Evolutionary conservation across 1,140 invertebrate genomes (phyloP).

Genomic region (Sycobia sp.): DNA sequence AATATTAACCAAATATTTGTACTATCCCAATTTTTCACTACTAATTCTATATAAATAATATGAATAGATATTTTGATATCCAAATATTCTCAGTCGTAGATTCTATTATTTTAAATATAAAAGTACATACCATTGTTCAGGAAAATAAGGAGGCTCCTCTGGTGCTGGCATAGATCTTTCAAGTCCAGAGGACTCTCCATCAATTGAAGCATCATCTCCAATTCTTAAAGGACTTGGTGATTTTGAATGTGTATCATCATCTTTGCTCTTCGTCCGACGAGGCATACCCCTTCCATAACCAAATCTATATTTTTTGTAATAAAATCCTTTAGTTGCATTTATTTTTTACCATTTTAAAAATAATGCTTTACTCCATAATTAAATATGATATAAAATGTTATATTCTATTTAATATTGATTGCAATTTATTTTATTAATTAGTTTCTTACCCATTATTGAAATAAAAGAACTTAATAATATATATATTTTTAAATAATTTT

Average conservation of each 20-base stretch:
- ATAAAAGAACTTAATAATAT: not conserved
- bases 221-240: constrained; percentile 57
- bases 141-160: constrained; percentile 76
- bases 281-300: constrained; percentile 57
- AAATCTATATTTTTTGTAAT: constrained; percentile 38
- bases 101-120: not conserved
- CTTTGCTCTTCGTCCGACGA: constrained; percentile 58
- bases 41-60: too few relatives aligned
- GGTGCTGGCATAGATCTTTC: constrained; percentile 60
- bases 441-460: too few relatives aligned
- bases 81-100: not conserved
- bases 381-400: too few relatives aligned
- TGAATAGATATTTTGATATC: not conserved
- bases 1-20: not conserved
- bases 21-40: too few relatives aligned
- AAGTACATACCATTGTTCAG: constrained; percentile 70
- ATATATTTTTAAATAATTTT: too few relatives aligned
- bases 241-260: constrained; percentile 59
- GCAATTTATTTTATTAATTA: too few relatives aligned
- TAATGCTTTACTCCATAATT: too few relatives aligned
- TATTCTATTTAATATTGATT: too few relatives aligned
- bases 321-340: constrained; percentile 8
- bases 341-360: not conserved
- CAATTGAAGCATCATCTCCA: constrained; percentile 54
- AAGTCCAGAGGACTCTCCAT: constrained; percentile 56